Evolutionary conservation across 53 echinoderm and acorn worm genomes (phyloP).

Genomic region (Patiria pectinifera): DNA sequence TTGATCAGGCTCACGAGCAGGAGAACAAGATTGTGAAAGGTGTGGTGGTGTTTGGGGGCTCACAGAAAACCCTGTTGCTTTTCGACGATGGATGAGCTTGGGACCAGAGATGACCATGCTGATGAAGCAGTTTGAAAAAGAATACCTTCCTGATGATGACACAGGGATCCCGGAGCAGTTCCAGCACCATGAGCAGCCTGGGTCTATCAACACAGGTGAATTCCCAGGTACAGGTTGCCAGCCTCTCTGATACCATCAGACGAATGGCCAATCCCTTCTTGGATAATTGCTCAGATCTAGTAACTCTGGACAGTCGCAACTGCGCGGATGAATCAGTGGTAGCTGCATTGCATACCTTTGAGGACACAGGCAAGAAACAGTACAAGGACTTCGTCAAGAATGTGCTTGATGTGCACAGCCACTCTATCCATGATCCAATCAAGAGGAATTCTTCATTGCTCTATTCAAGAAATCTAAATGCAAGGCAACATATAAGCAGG

Average conservation of each 20-base stretch:
- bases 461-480: not conserved
- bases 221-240: not conserved
- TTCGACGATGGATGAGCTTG: slow-evolving; percentile 41
- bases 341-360: slow-evolving; percentile 15
- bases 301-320: slow-evolving; percentile 1
- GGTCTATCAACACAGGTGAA: slow-evolving; percentile 47
- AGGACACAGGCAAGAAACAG: slow-evolving; percentile 28
- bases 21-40: slow-evolving; percentile 20
- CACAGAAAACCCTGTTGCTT: slow-evolving; percentile 39
- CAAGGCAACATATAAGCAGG: not conserved
- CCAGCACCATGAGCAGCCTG: slow-evolving; percentile 48
- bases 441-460: slow-evolving; percentile 19
- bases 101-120: slow-evolving; percentile 1
- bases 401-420: no score
- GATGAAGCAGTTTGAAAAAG: slow-evolving; percentile 29
- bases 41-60: slow-evolving; percentile 41
- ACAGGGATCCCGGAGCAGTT: not conserved
- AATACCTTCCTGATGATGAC: slow-evolving; percentile 7
- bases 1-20: slow-evolving; percentile 46
- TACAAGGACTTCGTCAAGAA: slow-evolving; percentile 15
- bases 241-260: not conserved
- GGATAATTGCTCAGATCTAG: slow-evolving; percentile 1
- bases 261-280: slow-evolving; percentile 63
- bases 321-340: slow-evolving; percentile 28
- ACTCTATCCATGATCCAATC: slow-evolving; percentile 22